Base-by-base conservation (phyloP, 2,888 invertebrate species). In the Chaetoderma sp. region DNA sequence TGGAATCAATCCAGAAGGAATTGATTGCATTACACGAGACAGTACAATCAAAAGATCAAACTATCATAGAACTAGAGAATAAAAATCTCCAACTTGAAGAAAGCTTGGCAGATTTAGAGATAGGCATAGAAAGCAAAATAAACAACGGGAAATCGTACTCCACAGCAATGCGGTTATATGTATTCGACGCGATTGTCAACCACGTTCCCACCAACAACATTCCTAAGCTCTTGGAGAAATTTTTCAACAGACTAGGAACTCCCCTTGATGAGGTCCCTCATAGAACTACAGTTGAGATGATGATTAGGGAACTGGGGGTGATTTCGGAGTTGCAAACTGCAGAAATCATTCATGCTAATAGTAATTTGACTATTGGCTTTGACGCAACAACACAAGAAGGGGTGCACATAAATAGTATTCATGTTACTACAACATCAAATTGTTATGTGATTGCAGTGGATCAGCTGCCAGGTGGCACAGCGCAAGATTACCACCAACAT, bases 311-410 rank as follows among this genome's bases (percentile, higher is more conserved):
- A 39, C 23, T 60, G 50, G 60, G 63, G 6, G 60, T 54, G n/a
- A 54, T 67, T 28, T 39, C 61, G 1, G 56, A 68, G 8, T 45
- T 67, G 16, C 56, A 57, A 21, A 49, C 39, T 10, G 65, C 56
- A 13, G 65, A 68, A 45, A 27, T 36, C 16, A 16, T 50, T 6
- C 25, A 27, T 18, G 33, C 2, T 13, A 54, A 39, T 18, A 54
- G 39, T 8, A 25, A 71, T 27, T 25, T 70, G 16, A 71, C 71
- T 6, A 30, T 71, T 8, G 68, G 63, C 4, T 71, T 71, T 30
- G 66, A 71, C 56, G 65, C 66, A 5, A 71, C 66, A 2, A 70
- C 68, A 13, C 68, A 70, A 60, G 68, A 69, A 18, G 68, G 68
- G 16, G 32, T 58, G 8, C 64, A 71, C 50, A 57, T 71, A 18